Conservation (phyloP, 2,888 invertebrate genomes). For the Andrena praecox region DNA sequence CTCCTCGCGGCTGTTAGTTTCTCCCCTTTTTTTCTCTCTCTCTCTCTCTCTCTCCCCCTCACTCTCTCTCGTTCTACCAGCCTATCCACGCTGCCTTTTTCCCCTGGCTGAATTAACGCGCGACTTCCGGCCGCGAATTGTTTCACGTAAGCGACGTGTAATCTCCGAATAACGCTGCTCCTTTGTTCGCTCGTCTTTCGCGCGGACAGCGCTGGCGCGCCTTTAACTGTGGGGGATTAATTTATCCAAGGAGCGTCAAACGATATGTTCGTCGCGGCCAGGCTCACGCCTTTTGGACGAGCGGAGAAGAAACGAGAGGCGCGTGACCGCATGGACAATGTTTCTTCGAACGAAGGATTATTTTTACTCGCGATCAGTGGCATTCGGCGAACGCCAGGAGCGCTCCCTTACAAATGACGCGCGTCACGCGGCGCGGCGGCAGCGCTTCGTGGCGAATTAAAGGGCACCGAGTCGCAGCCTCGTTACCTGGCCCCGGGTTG, state of each 20-base stretch:
- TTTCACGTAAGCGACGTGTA: constrained; percentile 45
- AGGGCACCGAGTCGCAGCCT: constrained; percentile 34
- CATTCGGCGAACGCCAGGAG: neutral
- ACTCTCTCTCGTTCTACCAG: neutral
- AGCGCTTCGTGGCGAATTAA: constrained; percentile 42
- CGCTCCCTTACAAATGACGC: constrained; percentile 42
- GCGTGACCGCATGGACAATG: neutral
- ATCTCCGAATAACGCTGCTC: constrained; percentile 46
- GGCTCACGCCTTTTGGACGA: neutral
- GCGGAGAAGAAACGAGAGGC: neutral
- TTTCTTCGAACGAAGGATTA: neutral
- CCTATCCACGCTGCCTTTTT: constrained; percentile 20
- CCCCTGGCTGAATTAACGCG: constrained; percentile 53
- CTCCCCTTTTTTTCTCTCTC: neutral
- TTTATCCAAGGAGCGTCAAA: constrained; percentile 8
- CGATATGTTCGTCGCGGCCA: neutral
- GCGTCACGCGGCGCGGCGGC: constrained; percentile 32
- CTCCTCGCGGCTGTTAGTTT: constrained; percentile 27
- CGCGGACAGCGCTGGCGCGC: constrained; percentile 15
- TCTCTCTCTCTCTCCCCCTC: neutral
- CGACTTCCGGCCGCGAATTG: constrained; percentile 64
- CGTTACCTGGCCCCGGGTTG: constrained; percentile 34
- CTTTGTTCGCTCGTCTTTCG: constrained; percentile 31
- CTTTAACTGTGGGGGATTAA: constrained; percentile 35
- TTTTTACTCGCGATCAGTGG: neutral